phyloP scores from a whole-genome alignment of 2,113 vertebrate species.

The western clawed frog (Xenopus tropicalis) region DNA sequence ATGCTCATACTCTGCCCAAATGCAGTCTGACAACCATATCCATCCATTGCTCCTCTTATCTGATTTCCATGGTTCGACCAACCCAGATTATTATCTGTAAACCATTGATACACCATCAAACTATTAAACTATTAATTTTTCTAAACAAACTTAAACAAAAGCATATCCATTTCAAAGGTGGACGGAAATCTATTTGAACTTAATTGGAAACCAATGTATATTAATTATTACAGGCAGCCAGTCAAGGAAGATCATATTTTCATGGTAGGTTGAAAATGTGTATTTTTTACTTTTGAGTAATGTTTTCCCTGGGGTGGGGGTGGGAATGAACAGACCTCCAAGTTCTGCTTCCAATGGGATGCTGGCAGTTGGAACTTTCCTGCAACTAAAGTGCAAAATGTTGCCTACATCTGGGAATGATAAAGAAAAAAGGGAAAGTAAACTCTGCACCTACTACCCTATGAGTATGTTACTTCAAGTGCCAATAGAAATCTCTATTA shows the following conservation, averaged over 20 bases:
- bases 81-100: constrained; percentile 30
- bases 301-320: background rate
- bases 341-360: background rate
- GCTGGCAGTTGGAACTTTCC: too few relatives aligned
- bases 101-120: constrained; percentile 32
- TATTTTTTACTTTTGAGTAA: background rate
- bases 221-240: constrained; percentile 27
- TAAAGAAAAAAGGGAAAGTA: too few relatives aligned
- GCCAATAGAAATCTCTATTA: too few relatives aligned
- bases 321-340: background rate
- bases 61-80: constrained; percentile 23
- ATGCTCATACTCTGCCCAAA: constrained; percentile 30
- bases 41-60: constrained; percentile 27
- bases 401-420: too few relatives aligned
- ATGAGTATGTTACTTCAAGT: too few relatives aligned
- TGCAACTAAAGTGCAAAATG: too few relatives aligned
- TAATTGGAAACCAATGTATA: constrained; percentile 33
- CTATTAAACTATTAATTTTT: constrained; percentile 19
- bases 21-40: constrained; percentile 33
- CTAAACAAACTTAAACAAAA: constrained; percentile 36
- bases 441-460: too few relatives aligned
- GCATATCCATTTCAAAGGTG: constrained; percentile 34
- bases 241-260: constrained; percentile 16
- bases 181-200: constrained; percentile 30
- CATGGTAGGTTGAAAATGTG: background rate